phyloP scores from a whole-genome alignment of 2,113 vertebrate species.

The Cacatua alba region DNA sequence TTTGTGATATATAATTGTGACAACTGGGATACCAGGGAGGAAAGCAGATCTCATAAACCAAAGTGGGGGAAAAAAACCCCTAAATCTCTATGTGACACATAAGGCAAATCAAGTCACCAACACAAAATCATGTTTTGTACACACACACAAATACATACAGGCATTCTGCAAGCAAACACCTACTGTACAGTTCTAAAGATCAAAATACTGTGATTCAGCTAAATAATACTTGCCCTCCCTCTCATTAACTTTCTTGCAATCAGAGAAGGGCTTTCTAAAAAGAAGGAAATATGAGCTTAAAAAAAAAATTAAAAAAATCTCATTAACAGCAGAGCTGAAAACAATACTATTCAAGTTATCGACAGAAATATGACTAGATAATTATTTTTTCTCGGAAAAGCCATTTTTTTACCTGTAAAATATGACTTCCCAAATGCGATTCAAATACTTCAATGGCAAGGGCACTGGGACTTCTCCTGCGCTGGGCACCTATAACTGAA shows the following conservation, averaged over 20 bases:
- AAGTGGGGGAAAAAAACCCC: not conserved
- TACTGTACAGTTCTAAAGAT: constrained; percentile 30
- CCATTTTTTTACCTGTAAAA: constrained; percentile 90
- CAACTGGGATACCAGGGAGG: not conserved
- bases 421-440: constrained; percentile 98
- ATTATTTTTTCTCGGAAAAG: constrained; percentile 43
- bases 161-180: constrained; percentile 39
- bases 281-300: constrained; percentile 44
- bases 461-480: constrained; percentile 90
- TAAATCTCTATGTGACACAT: not conserved
- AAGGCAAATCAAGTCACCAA: constrained; percentile 32
- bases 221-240: constrained; percentile 65
- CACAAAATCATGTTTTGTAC: constrained; percentile 16
- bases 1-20: not conserved
- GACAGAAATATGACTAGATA: constrained; percentile 1
- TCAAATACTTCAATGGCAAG: constrained; percentile 95
- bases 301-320: not conserved
- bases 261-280: constrained; percentile 55
- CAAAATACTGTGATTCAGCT: constrained; percentile 29
- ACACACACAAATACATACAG: not conserved
- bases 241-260: constrained; percentile 61
- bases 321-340: not conserved
- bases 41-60: constrained; percentile 19
- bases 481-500: constrained; percentile 94
- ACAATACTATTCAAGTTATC: constrained; percentile 1